Evolutionary conservation across 2,113 vertebrate genomes (phyloP).

Genomic region (Petroica traversi): DNA sequence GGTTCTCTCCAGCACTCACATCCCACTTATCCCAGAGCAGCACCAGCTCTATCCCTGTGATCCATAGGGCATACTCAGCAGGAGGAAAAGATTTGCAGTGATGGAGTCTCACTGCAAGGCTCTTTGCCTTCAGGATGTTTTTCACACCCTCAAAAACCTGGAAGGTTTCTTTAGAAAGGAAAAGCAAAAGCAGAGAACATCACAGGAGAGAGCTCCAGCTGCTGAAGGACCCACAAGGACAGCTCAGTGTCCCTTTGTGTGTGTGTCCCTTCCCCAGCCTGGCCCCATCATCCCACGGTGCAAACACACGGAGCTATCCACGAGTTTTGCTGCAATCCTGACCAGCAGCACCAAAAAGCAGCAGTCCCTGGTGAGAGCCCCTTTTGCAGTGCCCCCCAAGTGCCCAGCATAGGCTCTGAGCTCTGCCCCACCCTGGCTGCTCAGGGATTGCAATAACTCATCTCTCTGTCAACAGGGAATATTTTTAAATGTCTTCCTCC

Average conservation of each 20-base stretch:
- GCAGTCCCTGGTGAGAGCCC: neutral
- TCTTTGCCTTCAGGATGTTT: neutral
- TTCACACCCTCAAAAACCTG: neutral
- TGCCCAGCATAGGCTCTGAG: neutral
- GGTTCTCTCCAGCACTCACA: neutral
- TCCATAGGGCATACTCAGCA: too few species aligned
- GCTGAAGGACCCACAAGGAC: neutral
- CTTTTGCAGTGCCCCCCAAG: neutral
- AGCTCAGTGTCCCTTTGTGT: neutral
- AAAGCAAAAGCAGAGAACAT: neutral
- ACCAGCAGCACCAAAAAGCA: neutral
- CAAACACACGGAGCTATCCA: rapidly evolving
- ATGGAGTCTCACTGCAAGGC: neutral
- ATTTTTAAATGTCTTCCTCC: conserved; percentile 12
- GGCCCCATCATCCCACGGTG: rapidly evolving
- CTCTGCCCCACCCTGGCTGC: neutral
- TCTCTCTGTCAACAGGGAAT: neutral
- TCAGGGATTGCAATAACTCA: neutral
- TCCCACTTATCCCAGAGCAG: neutral
- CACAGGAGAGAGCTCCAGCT: neutral
- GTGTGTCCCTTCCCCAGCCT: neutral
- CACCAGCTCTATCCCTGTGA: neutral
- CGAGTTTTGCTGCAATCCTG: neutral
- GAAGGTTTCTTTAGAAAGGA: neutral
- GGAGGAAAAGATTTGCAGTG: neutral